Evolutionary conservation across 2,797 vertebrate species (phyloP), one percentile per base, ranked within the genome.

Genomic region (Podarcis siculus): DNA sequence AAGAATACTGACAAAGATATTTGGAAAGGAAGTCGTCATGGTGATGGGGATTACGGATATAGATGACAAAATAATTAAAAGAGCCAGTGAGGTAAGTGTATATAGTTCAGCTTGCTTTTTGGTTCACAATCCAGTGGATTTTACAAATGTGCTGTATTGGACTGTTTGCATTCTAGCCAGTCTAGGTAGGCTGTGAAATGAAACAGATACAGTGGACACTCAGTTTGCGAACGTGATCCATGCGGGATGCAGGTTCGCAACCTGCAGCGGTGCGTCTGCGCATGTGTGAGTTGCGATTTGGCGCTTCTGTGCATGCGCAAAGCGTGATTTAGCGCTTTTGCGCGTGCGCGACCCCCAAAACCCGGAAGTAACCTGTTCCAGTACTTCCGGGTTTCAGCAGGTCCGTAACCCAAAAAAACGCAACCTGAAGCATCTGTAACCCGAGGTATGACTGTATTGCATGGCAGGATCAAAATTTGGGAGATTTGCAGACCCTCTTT

Each of bases 41-140:
- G 98, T 98, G 35, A 99, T 99, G 98, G 98, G 99, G 30, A 97
- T 99, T 91, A 99, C 99, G 0, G 99, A 99, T 87, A 97, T 99
- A 64, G 98, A 99, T 85, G 98, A 99, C 91, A 99, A 99, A 93
- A 99, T 99, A 55, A 99, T 99, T 95, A 97, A 89, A 81, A 98
- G 98, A 94, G 96, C 98, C 73, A 92, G 49, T 78, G 98, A 99
- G 98, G 99, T 98, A 92, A 93, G 93, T 82, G 1, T 2, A 30
- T 86, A 17, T 86, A 17, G n/a, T 64, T 82, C 9, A 88, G 78
- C 32, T n/a, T 45, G 58, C 17, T 86, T 87, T 76, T 64, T 23
- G 19, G 2, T 67, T 82, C 64, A 30, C 58, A 78, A 78, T 2
- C 37, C 30, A n/a, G 42, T 67, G 7, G 2, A 78, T 58, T 55